A percentile compares a stretch with the other conserved stretches of the same genome.
phyloP scores from a whole-genome alignment of 2,797 vertebrate species.

The Neosilurus hyrtlii region DNA sequence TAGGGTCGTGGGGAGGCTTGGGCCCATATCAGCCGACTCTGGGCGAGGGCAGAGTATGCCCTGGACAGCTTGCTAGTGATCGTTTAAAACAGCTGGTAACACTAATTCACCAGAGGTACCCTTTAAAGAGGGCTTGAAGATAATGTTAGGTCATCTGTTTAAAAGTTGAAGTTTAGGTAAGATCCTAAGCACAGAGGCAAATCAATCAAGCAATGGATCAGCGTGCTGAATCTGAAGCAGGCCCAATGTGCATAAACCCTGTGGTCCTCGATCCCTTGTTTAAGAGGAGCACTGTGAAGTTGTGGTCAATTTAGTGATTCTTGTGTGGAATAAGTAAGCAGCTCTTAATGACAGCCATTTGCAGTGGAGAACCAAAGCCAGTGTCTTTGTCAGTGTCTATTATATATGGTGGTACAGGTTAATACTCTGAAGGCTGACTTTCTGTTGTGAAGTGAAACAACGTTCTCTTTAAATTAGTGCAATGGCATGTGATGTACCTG shows the following conservation, averaged over 20 bases:
- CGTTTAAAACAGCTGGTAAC: too few species aligned
- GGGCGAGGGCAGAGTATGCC: too few species aligned
- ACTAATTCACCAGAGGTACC: too few species aligned
- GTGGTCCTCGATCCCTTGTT: background rate
- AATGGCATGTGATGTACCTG: constrained; percentile 22
- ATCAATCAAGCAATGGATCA: too few species aligned
- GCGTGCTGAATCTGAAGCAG: background rate
- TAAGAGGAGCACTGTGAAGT: background rate
- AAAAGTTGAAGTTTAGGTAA: too few species aligned
- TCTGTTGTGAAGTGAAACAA: constrained; percentile 30
- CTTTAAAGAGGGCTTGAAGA: too few species aligned
- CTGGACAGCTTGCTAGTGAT: too few species aligned
- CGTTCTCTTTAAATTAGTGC: constrained; percentile 32
- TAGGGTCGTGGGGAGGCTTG: too few species aligned
- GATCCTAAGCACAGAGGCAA: too few species aligned
- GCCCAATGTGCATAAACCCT: background rate
- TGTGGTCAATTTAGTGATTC: constrained; percentile 11
- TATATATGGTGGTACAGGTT: constrained; percentile 23
- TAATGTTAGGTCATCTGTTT: too few species aligned
- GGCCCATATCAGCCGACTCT: too few species aligned
- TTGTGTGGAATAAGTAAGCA: constrained; percentile 17
- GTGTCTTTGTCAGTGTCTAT: constrained; percentile 6
- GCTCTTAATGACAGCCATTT: constrained; percentile 5
- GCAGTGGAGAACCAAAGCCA: constrained; percentile 14
- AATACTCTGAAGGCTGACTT: constrained; percentile 25